Evolutionary conservation across 2,888 invertebrate species (phyloP), one percentile per base, ranked within the genome.

Genomic region (Lampropteryx suffumata): DNA sequence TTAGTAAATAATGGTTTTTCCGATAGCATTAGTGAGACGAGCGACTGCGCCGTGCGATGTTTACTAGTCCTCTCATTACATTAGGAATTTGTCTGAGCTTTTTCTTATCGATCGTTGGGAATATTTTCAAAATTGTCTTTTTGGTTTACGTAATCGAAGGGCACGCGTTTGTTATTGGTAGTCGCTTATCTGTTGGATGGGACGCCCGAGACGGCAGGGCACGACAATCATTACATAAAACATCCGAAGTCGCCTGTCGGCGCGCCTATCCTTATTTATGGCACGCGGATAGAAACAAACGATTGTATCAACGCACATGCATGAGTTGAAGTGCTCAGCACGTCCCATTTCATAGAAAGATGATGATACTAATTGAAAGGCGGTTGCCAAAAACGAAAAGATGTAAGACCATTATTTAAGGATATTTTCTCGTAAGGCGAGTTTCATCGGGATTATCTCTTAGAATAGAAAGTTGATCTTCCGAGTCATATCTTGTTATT

Each of bases 131-230:
- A 82, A 79, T 72, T 69, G 66, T 68, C 63, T 65, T 27, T 67
- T 68, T 55, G 69, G 78, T 87, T 87, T 88, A 88, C 85, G 85
- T 85, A 85, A 87, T 72, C 77, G 73, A 72, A 76, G 76, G 78
- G 62, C 64, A 65, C 60, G 66, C 64, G 11, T 76, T 76, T 81
- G 75, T 80, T 78, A 71, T 76, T 73, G 67, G 69, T 65, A 69
- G 71, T 64, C 64, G 62, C 63, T 71, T 78, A 76, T 79, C 79
- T 69, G 56, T 58, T 69, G 35, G 35, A 24, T 35, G 24, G 65
- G 53, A 29, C 37, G 44, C 50, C 43, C 52, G 57, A 51, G 43
- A 61, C 63, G 60, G 62, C 67, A 59, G 62, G 63, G 59, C 62
- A 42, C 54, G 43, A 46, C 55, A 50, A 55, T 67, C 68, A 72